A percentile compares a stretch with the other conserved stretches of the same genome.
These are phyloP conservation scores for Aldrovandia affinis DNA, from an alignment of 2,797 vertebrate species.

Conservation along the genomic window DNA sequence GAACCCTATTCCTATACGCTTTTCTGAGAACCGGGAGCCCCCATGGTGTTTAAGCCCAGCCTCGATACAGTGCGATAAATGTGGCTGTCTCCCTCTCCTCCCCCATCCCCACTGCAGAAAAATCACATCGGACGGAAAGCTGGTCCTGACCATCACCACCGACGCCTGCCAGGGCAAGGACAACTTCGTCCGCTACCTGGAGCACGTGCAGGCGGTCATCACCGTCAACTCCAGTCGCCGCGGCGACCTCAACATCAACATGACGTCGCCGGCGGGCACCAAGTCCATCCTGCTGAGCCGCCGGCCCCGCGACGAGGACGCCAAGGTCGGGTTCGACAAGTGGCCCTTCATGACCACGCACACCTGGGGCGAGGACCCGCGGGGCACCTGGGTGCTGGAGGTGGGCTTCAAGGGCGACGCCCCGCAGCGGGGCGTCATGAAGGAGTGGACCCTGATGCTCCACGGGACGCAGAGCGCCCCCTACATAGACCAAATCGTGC, in stretches of 20 bases:
- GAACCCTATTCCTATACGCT: too few species aligned
- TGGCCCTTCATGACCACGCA: slow-evolving; percentile 99
- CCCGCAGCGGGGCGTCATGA: slow-evolving; percentile 86
- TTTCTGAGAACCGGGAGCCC: too few species aligned
- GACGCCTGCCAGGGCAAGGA: slow-evolving; percentile 94
- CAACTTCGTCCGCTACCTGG: slow-evolving; percentile 96
- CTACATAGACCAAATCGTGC: slow-evolving; percentile 98
- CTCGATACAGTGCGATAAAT: not conserved
- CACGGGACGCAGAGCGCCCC: slow-evolving; percentile 98
- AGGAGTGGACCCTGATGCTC: slow-evolving; percentile 98
- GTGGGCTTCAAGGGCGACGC: slow-evolving; percentile 84
- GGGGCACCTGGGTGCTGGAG: slow-evolving; percentile 93
- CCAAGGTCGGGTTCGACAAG: slow-evolving; percentile 98
- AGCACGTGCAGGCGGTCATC: slow-evolving; percentile 95
- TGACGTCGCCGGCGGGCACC: slow-evolving; percentile 98
- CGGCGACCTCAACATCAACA: slow-evolving; percentile 95
- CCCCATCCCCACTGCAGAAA: slow-evolving; percentile 75
- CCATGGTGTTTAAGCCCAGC: too few species aligned
- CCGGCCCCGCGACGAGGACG: slow-evolving; percentile 90
- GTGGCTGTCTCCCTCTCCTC: too few species aligned
- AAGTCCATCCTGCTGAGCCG: slow-evolving; percentile 96
- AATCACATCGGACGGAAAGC: slow-evolving; percentile 85
- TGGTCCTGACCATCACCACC: slow-evolving; percentile 84
- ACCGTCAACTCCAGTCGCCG: slow-evolving; percentile 91
- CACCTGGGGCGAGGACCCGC: slow-evolving; percentile 98